A percentile compares a stretch with the other conserved stretches of the same genome.
phyloP scores from a whole-genome alignment of 2,113 vertebrate genomes.

The Larimichthys crocea region DNA sequence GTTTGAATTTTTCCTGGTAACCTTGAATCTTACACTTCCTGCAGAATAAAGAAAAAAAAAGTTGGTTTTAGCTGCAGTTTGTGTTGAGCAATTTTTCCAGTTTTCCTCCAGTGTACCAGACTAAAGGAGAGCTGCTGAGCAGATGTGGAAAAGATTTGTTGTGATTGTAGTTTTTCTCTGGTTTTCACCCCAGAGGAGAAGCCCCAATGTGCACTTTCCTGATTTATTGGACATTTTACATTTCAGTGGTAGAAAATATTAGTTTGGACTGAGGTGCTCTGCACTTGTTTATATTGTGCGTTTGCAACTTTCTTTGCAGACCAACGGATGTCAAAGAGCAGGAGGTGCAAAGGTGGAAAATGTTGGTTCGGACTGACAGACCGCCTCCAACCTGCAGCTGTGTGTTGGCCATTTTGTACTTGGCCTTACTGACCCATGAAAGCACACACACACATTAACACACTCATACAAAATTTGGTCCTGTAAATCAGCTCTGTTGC shows the following conservation, averaged over 20 bases:
- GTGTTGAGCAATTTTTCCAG: neutral
- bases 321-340: neutral
- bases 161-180: neutral
- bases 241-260: neutral
- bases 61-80: neutral
- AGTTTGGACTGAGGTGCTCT: neutral
- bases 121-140: neutral
- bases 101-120: neutral
- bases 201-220: neutral
- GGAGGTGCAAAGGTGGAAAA: neutral
- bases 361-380: neutral
- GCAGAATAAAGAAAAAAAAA: neutral
- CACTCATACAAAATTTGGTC: neutral
- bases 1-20: neutral
- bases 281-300: neutral
- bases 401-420: neutral
- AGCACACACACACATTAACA: conserved; percentile 16
- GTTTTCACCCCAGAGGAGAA: conserved; percentile 4
- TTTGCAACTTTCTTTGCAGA: too few species aligned
- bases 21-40: neutral
- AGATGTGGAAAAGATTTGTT: conserved; percentile 2
- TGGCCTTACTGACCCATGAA: neutral
- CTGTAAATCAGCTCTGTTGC: conserved; percentile 30
- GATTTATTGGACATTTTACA: conserved; percentile 16
- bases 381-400: neutral